Conservation (phyloP, 2,888 invertebrate genomes). For the Parapristionchus giblindavisi region DNA sequence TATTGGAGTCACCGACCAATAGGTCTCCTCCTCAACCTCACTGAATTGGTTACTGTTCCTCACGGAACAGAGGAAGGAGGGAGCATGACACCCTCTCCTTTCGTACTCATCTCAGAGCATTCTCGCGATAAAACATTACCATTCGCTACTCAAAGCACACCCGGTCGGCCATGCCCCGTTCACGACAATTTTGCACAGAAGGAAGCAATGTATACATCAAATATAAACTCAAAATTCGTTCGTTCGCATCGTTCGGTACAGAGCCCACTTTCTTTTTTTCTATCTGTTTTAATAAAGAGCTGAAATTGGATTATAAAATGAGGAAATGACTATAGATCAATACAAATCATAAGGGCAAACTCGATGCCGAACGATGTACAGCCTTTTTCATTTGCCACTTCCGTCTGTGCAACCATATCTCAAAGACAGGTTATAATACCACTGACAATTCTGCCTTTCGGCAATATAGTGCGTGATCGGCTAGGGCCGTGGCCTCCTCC, state of each 20-base stretch:
- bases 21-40: conserved; percentile 37
- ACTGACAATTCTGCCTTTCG: conserved; percentile 33
- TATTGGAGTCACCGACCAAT: conserved; percentile 30
- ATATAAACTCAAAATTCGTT: background rate
- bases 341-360: no score
- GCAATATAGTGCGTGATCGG: conserved; percentile 35
- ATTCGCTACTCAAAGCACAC: conserved; percentile 32
- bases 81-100: no score
- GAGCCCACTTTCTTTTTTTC: no score
- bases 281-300: no score
- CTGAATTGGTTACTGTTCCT: conserved; percentile 18
- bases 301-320: no score
- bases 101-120: conserved; percentile 38
- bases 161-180: conserved; percentile 37
- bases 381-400: no score
- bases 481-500: conserved; percentile 37
- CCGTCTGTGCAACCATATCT: no score
- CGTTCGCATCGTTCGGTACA: background rate
- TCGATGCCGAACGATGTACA: no score
- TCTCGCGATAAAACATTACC: conserved; percentile 32
- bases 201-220: conserved; percentile 6
- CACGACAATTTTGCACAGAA: conserved; percentile 28
- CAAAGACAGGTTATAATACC: conserved; percentile 22
- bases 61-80: conserved; percentile 18
- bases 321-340: no score